Base-by-base conservation (phyloP, 1,140 invertebrate genomes). In the Panagrolaimus sp. region DNA sequence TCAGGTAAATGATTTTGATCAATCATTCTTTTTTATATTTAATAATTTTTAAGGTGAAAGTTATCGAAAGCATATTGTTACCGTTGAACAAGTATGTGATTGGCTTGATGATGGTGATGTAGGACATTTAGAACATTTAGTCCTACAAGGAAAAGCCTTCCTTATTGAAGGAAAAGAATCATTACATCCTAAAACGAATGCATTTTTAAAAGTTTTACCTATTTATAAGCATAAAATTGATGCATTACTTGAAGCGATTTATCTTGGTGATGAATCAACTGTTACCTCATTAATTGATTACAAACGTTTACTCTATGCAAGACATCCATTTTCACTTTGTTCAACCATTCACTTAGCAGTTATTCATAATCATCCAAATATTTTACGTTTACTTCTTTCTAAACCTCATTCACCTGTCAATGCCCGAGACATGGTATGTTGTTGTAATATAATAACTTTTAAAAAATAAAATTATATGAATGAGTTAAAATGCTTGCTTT, bases 331-430 rank as follows among this genome's bases (percentile, higher is more conserved):
- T n/a, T 78, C 75, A 16, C 31, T 73, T 23, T 43, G 47, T 44
- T 67, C 71, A 14, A 66, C 68, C 20, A 62, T 78, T 11, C 77
- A 79, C 61, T 66, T 78, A 48, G 75, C 76, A 9, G 67, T 72
- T 20, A 78, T 78, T 69, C 72, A 69, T 44, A 63, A 74, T 20
- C 66, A 67, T 11, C 62, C 68, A 43, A 66, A 72, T 20, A 67
- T 78, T 45, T 53, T 78, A 9, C 42, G 65, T 7, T 57, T 75
- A 46, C 46, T 78, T 46, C 48, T 78, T n/a, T 53, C 53, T 48
- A 27, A 68, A 16, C 65, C 65, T 42, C 45, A 57, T 20, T 62
- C 53, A 16, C 65, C 65, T 11, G 16, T 78, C 31, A 74, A 79
- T 65, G 70, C 74, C 11, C 73, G 67, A 45, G 76, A 78, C 64